A percentile compares a stretch with the other conserved stretches of the same genome.
Evolutionary conservation across 2,888 invertebrate genomes (phyloP).

Genomic region (Schizaphis graminum): DNA sequence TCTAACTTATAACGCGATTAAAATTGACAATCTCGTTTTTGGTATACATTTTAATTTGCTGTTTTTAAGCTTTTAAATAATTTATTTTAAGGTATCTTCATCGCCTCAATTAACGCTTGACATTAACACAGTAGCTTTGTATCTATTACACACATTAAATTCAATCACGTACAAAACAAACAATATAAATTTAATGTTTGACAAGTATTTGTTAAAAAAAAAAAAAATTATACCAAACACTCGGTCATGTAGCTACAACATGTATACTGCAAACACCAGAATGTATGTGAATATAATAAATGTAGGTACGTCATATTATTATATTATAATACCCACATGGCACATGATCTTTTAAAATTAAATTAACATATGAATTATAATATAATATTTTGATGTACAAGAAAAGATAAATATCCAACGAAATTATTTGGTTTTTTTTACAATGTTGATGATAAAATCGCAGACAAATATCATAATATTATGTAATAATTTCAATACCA

Average conservation of each 20-base stretch:
- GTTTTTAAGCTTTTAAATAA: background rate
- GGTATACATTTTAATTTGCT: background rate
- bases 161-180: background rate
- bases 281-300: background rate
- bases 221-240: background rate
- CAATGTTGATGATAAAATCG: background rate
- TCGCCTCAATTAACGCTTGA: background rate
- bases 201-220: background rate
- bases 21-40: background rate
- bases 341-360: background rate
- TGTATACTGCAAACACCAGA: background rate
- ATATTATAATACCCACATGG: background rate
- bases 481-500: background rate
- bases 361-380: background rate
- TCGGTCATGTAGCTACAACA: background rate
- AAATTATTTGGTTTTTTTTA: background rate
- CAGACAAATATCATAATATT: background rate
- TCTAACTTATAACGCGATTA: background rate
- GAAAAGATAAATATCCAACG: background rate
- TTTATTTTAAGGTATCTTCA: background rate
- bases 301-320: background rate
- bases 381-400: background rate
- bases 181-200: background rate
- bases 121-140: background rate
- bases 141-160: background rate